Conservation (phyloP, 2,888 invertebrate species). For the Meandrusa payeni region DNA sequence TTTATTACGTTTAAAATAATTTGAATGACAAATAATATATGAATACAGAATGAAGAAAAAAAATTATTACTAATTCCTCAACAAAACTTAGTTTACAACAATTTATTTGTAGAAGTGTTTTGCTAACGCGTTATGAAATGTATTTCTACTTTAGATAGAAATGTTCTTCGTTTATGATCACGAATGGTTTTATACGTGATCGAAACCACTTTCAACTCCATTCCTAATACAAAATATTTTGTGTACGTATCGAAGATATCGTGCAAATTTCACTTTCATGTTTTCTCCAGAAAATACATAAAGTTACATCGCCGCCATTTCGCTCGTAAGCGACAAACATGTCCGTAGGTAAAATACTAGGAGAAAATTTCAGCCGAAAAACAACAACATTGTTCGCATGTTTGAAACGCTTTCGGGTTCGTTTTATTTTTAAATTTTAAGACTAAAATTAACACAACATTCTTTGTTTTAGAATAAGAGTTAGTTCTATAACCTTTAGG, state of each 20-base stretch:
- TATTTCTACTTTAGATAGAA: slow-evolving; percentile 1
- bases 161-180: slow-evolving; percentile 3
- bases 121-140: not conserved
- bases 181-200: slow-evolving; percentile 2
- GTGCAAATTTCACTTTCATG: slow-evolving; percentile 18
- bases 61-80: too few relatives aligned
- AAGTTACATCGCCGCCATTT: slow-evolving; percentile 28
- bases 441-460: not conserved
- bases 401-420: slow-evolving; percentile 5
- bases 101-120: too few relatives aligned
- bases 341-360: slow-evolving; percentile 42
- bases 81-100: too few relatives aligned
- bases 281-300: slow-evolving; percentile 45
- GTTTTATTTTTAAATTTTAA: slow-evolving; percentile 4
- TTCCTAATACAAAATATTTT: slow-evolving; percentile 10
- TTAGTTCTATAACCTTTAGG: too few relatives aligned
- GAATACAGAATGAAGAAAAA: too few relatives aligned
- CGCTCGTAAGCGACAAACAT: slow-evolving; percentile 51
- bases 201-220: slow-evolving; percentile 9
- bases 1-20: too few relatives aligned
- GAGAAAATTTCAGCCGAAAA: slow-evolving; percentile 39
- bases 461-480: too few relatives aligned
- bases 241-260: slow-evolving; percentile 11
- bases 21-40: too few relatives aligned
- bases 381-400: slow-evolving; percentile 48